Base-by-base conservation (phyloP, 2,797 vertebrate genomes). In the Margarornis squamiger region DNA sequence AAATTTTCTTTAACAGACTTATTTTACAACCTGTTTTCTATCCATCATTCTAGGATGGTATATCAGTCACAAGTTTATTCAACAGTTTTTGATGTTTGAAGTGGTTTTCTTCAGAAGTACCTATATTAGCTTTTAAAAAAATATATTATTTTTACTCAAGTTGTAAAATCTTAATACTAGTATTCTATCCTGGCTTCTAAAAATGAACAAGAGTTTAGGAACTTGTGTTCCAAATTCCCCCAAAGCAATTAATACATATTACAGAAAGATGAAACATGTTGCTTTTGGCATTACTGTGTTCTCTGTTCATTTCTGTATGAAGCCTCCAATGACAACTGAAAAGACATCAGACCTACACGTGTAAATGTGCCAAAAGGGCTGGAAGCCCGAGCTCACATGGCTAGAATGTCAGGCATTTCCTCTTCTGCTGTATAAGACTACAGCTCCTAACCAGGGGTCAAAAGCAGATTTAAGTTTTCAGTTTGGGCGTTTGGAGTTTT, bases 351-450 rank as follows among this genome's bases (percentile, higher is more conserved):
- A 97, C 94, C 92, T 97, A 93, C 90, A 97, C 77, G 91, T 96
- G 89, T 93, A 97, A 97, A 92, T 30, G 78, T 98, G 98, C 98
- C 98, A 98, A 96, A 84, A 97, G 96, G 97, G 96, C 95, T 98
- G 97, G 98, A 98, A 98, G 97, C 96, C 98, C 98, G 97, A 98
- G 97, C 97, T 97, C 96, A 97, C 97, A 97, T 96, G 94, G 97
- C 91, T 96, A 98, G 98, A 98, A 99, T 98, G 97, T 97, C 80
- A 98, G 98, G 98, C 97, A 99, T 98, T 99, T 99, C 98, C 98
- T 98, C 96, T 90, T 20, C 93, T 93, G 73, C 70, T 86, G 19
- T 96, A 97, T 98, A 97, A 73, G 96, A 97, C 96, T 96, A 95
- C 97, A 98, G 98, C 97, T 97, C 98, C 94, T 94, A 97, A 95